A percentile compares a stretch with the other conserved stretches of the same genome.
These are phyloP conservation scores for Knipowitschia caucasica DNA, from an alignment of 2,797 vertebrate species.

Conservation along the genomic window DNA sequence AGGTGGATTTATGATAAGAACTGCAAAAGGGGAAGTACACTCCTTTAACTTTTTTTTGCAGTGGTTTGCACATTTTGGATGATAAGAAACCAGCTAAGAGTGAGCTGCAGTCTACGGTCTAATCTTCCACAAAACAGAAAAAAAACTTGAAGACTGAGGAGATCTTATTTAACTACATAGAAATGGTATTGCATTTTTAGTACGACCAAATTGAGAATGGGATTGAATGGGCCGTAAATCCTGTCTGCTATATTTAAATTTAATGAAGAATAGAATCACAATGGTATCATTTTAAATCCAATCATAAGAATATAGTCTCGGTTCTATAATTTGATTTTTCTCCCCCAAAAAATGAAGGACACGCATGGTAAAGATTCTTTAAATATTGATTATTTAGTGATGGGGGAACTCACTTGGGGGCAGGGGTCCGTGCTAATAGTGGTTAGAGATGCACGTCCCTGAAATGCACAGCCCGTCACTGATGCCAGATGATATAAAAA, in stretches of 20 bases:
- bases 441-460: too few species aligned
- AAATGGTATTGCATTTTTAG: background rate
- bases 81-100: background rate
- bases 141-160: background rate
- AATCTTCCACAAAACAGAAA: background rate
- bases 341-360: too few species aligned
- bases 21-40: background rate
- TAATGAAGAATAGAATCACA: background rate
- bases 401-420: too few species aligned
- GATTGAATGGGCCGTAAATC: background rate
- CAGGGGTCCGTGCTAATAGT: too few species aligned
- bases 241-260: background rate
- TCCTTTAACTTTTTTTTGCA: constrained; percentile 20
- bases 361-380: too few species aligned
- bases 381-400: too few species aligned
- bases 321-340: too few species aligned
- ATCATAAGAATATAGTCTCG: too few species aligned
- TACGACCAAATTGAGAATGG: background rate
- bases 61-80: background rate
- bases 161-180: background rate
- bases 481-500: too few species aligned
- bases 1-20: constrained; percentile 9
- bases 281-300: background rate
- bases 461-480: too few species aligned
- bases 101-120: background rate